phyloP scores from a whole-genome alignment of 2,888 invertebrate species.

The Brachylomia viminalis region DNA sequence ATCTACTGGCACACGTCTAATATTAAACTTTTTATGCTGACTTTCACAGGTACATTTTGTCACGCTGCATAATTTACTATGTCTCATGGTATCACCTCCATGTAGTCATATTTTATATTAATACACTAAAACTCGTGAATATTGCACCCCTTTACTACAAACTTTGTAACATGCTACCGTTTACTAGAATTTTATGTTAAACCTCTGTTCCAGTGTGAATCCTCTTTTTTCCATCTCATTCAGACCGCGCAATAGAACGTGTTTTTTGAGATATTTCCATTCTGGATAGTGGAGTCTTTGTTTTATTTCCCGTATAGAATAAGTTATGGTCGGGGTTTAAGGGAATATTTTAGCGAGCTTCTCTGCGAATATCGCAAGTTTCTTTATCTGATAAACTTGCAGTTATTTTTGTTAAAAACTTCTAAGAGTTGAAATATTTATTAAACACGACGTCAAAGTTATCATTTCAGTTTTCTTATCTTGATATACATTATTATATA shows the following conservation, averaged over 20 bases:
- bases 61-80: slow-evolving; percentile 32
- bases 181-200: slow-evolving; percentile 68
- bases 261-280: slow-evolving; percentile 73
- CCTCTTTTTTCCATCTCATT: slow-evolving; percentile 67
- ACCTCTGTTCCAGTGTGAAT: slow-evolving; percentile 64
- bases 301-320: slow-evolving; percentile 75
- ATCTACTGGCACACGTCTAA: neutral
- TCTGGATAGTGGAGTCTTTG: slow-evolving; percentile 70
- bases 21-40: slow-evolving; percentile 20
- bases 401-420: slow-evolving; percentile 60
- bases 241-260: slow-evolving; percentile 71
- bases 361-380: slow-evolving; percentile 69
- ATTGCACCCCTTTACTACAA: slow-evolving; percentile 43
- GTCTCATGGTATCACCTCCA: slow-evolving; percentile 27
- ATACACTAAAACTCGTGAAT: slow-evolving; percentile 50
- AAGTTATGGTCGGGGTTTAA: slow-evolving; percentile 75
- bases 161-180: slow-evolving; percentile 62
- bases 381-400: slow-evolving; percentile 59
- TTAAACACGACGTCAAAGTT: slow-evolving; percentile 44
- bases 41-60: slow-evolving; percentile 33
- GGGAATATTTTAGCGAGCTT: slow-evolving; percentile 79
- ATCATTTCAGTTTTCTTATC: slow-evolving; percentile 51
- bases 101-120: slow-evolving; percentile 56
- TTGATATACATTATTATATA: slow-evolving; percentile 51
- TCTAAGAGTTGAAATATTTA: slow-evolving; percentile 52